phyloP scores from a whole-genome alignment of 2,113 vertebrate genomes.

The Struthio camelus region DNA sequence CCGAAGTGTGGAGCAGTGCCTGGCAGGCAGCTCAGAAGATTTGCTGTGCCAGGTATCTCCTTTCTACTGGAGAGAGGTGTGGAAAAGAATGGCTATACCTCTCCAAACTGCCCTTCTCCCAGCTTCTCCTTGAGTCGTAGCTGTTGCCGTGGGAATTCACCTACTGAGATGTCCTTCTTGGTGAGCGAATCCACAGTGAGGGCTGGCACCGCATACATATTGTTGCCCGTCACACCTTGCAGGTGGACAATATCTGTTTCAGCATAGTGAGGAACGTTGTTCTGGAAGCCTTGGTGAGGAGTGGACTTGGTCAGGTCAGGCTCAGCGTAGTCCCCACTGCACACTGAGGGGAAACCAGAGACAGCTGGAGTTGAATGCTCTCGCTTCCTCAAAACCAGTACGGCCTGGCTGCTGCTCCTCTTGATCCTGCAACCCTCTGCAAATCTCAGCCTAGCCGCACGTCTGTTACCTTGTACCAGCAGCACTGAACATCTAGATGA shows the following conservation, averaged over 20 bases:
- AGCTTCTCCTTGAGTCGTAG: slow-evolving; percentile 66
- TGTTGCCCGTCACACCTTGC: slow-evolving; percentile 56
- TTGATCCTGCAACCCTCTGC: neutral
- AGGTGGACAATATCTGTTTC: slow-evolving; percentile 59
- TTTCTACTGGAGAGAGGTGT: neutral
- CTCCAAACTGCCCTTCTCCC: slow-evolving; percentile 68
- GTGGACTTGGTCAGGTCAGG: slow-evolving; percentile 65
- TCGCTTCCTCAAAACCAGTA: neutral
- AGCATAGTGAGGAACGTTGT: slow-evolving; percentile 41
- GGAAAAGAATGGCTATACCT: slow-evolving; percentile 7
- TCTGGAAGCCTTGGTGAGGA: slow-evolving; percentile 70
- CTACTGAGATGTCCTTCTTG: slow-evolving; percentile 67
- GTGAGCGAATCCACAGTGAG: slow-evolving; percentile 64
- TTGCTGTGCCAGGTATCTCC: neutral
- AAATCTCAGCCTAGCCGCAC: neutral
- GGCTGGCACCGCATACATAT: slow-evolving; percentile 58
- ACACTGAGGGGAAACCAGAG: slow-evolving; percentile 8
- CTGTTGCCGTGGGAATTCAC: slow-evolving; percentile 63
- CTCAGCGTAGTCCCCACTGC: slow-evolving; percentile 63
- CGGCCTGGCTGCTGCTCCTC: neutral
- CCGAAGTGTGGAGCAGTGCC: neutral
- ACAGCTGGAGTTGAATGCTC: neutral
- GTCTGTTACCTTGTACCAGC: fast-evolving
- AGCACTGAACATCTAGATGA: neutral
- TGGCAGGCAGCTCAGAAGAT: neutral